Evolutionary conservation across 2,888 invertebrate genomes (phyloP).

Genomic region (Cabera pusaria): DNA sequence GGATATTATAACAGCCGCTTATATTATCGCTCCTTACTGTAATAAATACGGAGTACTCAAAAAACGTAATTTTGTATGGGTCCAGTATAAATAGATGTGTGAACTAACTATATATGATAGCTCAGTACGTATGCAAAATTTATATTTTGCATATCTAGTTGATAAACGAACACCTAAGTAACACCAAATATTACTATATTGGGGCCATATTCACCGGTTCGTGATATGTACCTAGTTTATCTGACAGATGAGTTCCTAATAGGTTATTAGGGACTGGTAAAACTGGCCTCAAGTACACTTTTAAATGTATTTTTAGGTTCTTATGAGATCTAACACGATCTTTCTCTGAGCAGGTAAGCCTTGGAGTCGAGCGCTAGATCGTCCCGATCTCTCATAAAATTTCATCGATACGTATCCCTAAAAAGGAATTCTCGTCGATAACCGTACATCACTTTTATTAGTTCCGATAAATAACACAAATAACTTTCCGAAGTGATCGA

Average conservation of each 20-base stretch:
- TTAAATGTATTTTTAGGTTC: too few relatives aligned
- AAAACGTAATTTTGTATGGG: slow-evolving; percentile 35
- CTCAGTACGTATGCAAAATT: too few relatives aligned
- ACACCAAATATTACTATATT: too few relatives aligned
- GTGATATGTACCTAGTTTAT: too few relatives aligned
- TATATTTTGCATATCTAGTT: too few relatives aligned
- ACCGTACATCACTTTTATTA: slow-evolving; percentile 80
- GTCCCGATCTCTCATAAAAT: slow-evolving; percentile 15
- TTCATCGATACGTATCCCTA: slow-evolving; percentile 34
- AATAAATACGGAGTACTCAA: slow-evolving; percentile 48
- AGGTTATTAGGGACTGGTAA: too few relatives aligned
- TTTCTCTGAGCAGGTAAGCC: neutral
- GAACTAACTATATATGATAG: too few relatives aligned
- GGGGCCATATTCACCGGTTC: too few relatives aligned
- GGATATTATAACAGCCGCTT: slow-evolving; percentile 60
- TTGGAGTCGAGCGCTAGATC: slow-evolving; percentile 6
- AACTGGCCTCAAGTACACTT: too few relatives aligned
- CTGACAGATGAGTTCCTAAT: too few relatives aligned
- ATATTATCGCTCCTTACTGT: slow-evolving; percentile 55
- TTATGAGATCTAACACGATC: too few relatives aligned
- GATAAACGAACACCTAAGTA: too few relatives aligned
- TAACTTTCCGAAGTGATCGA: slow-evolving; percentile 77
- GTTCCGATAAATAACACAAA: slow-evolving; percentile 76
- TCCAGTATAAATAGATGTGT: slow-evolving; percentile 45
- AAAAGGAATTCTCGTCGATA: slow-evolving; percentile 66